Conservation (phyloP, 2,888 invertebrate species). For the Hirtodrosophila alboralis region DNA sequence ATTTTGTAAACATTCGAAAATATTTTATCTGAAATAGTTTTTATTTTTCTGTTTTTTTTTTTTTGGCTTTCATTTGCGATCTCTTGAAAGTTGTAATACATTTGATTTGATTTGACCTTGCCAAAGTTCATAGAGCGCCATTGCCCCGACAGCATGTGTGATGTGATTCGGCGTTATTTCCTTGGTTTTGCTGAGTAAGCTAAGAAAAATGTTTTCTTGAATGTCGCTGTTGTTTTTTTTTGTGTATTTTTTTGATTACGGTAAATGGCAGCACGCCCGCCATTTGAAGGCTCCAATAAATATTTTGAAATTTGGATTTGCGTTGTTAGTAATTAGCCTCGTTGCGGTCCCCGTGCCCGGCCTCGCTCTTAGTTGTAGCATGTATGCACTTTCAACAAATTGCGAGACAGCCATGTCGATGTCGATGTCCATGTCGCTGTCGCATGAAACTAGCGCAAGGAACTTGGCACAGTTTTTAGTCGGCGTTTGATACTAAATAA, state of each 20-base stretch:
- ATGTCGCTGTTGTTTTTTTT: conserved; percentile 18
- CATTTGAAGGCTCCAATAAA: conserved; percentile 68
- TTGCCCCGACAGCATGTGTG: conserved; percentile 20
- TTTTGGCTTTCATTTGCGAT: conserved; percentile 23
- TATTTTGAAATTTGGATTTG: conserved; percentile 59
- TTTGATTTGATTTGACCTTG: conserved; percentile 47
- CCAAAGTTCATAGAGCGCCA: conserved; percentile 55
- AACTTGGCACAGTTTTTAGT: conserved; percentile 77
- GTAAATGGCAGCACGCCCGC: conserved; percentile 55
- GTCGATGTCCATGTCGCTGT: conserved; percentile 70
- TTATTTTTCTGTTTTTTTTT: too few species aligned
- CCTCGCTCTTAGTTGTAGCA: conserved; percentile 41
- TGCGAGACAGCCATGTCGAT: conserved; percentile 48
- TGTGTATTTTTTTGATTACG: conserved; percentile 28
- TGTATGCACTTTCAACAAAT: conserved; percentile 53
- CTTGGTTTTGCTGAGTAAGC: conserved; percentile 39
- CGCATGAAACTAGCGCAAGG: conserved; percentile 71
- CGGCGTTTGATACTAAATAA: conserved; percentile 60
- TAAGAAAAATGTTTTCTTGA: conserved; percentile 20
- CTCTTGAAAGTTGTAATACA: conserved; percentile 17
- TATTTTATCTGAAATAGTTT: conserved; percentile 37
- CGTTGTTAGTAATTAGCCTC: conserved; percentile 70
- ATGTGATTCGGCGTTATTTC: conserved; percentile 6
- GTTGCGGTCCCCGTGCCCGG: conserved; percentile 17
- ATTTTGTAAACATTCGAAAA: conserved; percentile 48